Base-by-base conservation (phyloP, 2,888 invertebrate species). In the Nemapogon koenigi region DNA sequence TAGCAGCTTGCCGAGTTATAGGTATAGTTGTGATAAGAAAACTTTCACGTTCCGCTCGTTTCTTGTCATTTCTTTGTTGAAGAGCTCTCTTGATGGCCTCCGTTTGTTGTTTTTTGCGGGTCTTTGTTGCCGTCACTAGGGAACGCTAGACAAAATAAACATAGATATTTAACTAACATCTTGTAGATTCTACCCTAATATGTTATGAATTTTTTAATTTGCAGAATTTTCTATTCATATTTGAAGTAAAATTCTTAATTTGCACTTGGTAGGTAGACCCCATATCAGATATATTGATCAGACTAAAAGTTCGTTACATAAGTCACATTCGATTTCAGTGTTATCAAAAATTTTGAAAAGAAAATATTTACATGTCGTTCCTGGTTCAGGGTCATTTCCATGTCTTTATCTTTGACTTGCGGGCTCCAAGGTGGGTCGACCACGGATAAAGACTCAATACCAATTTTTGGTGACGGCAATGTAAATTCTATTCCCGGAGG, bases 371-470 rank as follows among this genome's bases (percentile, higher is more conserved):
- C 93, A 71, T 94, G 93, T 69, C 96, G 88, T 60, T 98, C 98
- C 72, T 99, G 97, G 69, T 97, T 97, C 38, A 99, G 85, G 0
- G 97, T 96, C 53, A 99, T 95, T 78, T 99, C 98, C 83, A 99
- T 97, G 41, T 99, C 97, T 73, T 98, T 98, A 14, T 96, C 96
- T 70, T 97, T 97, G 40, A 95, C 94, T 58, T 95, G 91, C 1
- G 98, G 94, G 82, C 94, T 93, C 99, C 99, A 99, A 0, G 99
- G 98, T 8, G 99, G 97, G 78, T 99, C 99, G 0, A 97, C 94
- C 1, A 97, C 95, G 0, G 94, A 93, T 42, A 94, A 71, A 18
- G 92, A 91, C 67, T 95, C 97, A 27, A 97, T 91, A 2, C 99
- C 99, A 47, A 99, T 97, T 62, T 98, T 97, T 0, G 99, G 99